A percentile compares a stretch with the other conserved stretches of the same genome.
Evolutionary conservation across 2,113 vertebrate species (phyloP).

Genomic region (Willisornis vidua): DNA sequence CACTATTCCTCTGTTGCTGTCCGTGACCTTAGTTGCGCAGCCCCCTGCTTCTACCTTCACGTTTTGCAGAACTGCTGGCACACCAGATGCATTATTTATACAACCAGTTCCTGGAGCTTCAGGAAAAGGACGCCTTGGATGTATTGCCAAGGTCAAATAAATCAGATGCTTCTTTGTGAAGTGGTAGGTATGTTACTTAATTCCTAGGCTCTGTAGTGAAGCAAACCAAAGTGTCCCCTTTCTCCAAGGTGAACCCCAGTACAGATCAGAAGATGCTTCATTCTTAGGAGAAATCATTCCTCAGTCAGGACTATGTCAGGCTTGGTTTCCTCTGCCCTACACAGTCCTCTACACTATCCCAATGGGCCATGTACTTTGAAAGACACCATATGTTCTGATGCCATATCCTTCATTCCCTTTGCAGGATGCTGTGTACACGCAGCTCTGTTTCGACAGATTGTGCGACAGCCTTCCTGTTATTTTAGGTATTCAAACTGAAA

Average conservation of each 20-base stretch:
- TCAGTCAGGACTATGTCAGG: background rate
- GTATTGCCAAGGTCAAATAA: background rate
- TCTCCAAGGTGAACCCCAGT: background rate
- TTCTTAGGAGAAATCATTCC: background rate
- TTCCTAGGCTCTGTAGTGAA: background rate
- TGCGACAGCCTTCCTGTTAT: background rate
- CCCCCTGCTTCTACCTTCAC: background rate
- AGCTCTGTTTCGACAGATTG: background rate
- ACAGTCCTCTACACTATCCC: background rate
- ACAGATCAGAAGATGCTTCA: background rate
- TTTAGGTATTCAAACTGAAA: slow-evolving; percentile 19
- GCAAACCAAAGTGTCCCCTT: background rate
- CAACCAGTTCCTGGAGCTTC: background rate
- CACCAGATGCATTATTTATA: background rate
- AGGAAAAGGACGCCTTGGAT: background rate
- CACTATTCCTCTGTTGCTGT: background rate
- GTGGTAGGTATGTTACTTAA: background rate
- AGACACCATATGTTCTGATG: background rate
- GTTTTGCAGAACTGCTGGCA: background rate
- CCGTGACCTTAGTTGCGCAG: background rate
- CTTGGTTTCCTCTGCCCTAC: slow-evolving; percentile 14
- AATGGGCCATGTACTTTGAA: background rate
- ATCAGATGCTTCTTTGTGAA: background rate
- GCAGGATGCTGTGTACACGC: background rate
- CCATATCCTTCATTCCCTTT: background rate